Evolutionary conservation across 2,797 vertebrate genomes (phyloP).

Genomic region (Falco cherrug): DNA sequence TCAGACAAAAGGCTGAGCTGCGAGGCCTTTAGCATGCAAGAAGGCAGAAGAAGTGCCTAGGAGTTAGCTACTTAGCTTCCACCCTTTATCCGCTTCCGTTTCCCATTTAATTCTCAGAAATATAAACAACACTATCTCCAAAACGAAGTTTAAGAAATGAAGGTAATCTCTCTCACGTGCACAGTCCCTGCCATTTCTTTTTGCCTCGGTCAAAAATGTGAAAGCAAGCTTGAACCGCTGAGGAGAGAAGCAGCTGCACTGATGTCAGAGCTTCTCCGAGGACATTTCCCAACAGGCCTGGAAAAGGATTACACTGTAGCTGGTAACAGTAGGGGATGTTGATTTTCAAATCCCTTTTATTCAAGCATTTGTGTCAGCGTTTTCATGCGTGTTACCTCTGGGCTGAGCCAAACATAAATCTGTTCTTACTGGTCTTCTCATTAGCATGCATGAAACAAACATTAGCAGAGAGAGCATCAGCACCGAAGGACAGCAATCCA

Average conservation of each 20-base stretch:
- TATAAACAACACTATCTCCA: not conserved
- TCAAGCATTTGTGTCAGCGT: conserved; percentile 67
- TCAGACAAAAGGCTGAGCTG: not conserved
- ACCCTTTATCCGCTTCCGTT: not conserved
- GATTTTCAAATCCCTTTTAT: conserved; percentile 68
- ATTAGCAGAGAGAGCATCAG: not conserved
- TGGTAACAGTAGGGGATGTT: conserved; percentile 63
- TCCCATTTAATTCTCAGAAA: not conserved
- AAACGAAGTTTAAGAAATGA: not conserved
- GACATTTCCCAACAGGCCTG: conserved; percentile 59
- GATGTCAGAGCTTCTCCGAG: conserved; percentile 38
- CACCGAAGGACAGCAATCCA: not conserved
- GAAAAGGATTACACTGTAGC: conserved; percentile 59
- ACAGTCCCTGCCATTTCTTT: not conserved
- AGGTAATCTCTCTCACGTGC: not conserved
- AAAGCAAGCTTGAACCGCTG: conserved; percentile 41
- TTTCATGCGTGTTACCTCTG: conserved; percentile 63
- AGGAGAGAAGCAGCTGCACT: conserved; percentile 39
- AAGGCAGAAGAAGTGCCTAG: not conserved
- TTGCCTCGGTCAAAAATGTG: not conserved
- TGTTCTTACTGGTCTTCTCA: conserved; percentile 41
- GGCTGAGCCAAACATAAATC: conserved; percentile 42
- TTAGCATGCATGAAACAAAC: conserved; percentile 57
- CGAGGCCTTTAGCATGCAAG: not conserved
- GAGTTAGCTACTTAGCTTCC: not conserved